phyloP scores from a whole-genome alignment of 2,113 vertebrate species.

The Malaclemys terrapin region DNA sequence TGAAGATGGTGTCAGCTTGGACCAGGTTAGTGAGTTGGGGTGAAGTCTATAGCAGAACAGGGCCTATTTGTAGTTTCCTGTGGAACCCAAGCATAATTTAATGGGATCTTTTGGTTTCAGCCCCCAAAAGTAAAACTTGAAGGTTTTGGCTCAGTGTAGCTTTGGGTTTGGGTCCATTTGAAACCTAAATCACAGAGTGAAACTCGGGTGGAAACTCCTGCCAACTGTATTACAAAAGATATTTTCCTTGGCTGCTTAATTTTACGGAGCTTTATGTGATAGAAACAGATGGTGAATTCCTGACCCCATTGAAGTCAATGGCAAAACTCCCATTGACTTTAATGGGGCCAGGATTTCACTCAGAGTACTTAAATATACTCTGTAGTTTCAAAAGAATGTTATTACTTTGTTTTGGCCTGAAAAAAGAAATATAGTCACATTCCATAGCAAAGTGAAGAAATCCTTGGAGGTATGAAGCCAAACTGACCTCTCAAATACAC shows the following conservation, averaged over 20 bases:
- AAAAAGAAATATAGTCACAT: background rate
- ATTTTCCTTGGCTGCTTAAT: background rate
- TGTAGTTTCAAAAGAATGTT: constrained; percentile 31
- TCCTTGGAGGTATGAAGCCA: background rate
- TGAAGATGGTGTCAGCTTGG: background rate
- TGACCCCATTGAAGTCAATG: background rate
- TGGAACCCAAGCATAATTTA: background rate
- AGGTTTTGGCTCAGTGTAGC: background rate
- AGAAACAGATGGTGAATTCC: background rate
- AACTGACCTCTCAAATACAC: constrained; percentile 2
- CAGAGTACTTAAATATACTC: background rate
- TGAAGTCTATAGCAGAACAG: background rate
- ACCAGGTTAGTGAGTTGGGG: background rate
- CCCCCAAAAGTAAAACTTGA: background rate
- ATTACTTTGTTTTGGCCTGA: constrained; percentile 27
- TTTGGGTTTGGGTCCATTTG: background rate
- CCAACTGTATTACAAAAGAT: background rate
- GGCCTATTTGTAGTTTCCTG: background rate
- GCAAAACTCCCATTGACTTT: background rate
- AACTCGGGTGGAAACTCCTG: background rate
- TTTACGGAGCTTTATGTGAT: background rate
- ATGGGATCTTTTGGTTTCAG: background rate
- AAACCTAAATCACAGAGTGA: background rate
- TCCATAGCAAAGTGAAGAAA: background rate
- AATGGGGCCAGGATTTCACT: background rate